Evolutionary conservation across 2,797 vertebrate species (phyloP).

Genomic region (Microctenopoma steveboyesi): DNA sequence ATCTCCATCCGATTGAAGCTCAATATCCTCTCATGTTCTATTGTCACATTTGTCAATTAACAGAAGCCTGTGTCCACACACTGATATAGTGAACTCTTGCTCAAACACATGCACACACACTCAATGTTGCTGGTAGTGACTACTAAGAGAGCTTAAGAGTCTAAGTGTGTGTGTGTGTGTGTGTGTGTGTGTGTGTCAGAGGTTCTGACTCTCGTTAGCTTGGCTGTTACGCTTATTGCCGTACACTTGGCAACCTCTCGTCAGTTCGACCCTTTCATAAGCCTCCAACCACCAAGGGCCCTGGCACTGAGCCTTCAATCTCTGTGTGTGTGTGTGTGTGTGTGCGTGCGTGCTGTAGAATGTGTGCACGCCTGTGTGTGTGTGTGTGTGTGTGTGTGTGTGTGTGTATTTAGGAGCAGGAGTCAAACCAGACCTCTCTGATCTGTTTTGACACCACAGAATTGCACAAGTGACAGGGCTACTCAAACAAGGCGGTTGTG

Average conservation of each 20-base stretch:
- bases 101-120: slow-evolving; percentile 15
- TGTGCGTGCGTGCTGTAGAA: slow-evolving; percentile 23
- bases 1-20: slow-evolving; percentile 77
- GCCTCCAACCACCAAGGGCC: slow-evolving; percentile 82
- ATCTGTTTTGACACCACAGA: slow-evolving; percentile 85
- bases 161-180: slow-evolving; percentile 44
- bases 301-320: slow-evolving; percentile 76
- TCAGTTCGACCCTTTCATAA: slow-evolving; percentile 81
- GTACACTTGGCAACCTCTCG: slow-evolving; percentile 81
- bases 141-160: slow-evolving; percentile 26
- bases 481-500: slow-evolving; percentile 80
- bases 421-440: slow-evolving; percentile 82
- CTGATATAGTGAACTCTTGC: slow-evolving; percentile 70
- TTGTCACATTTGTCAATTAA: slow-evolving; percentile 83
- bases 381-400: slow-evolving; percentile 21
- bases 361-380: slow-evolving; percentile 7
- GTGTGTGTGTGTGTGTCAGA: slow-evolving; percentile 64
- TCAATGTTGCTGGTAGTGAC: slow-evolving; percentile 15
- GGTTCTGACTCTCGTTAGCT: slow-evolving; percentile 79
- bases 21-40: slow-evolving; percentile 79
- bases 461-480: slow-evolving; percentile 84
- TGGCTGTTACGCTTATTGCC: slow-evolving; percentile 76
- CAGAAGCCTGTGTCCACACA: slow-evolving; percentile 72
- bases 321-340: slow-evolving; percentile 41
- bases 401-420: slow-evolving; percentile 68